phyloP scores from a whole-genome alignment of 2,113 vertebrate species.

The Cyphomyrus discorhynchus region DNA sequence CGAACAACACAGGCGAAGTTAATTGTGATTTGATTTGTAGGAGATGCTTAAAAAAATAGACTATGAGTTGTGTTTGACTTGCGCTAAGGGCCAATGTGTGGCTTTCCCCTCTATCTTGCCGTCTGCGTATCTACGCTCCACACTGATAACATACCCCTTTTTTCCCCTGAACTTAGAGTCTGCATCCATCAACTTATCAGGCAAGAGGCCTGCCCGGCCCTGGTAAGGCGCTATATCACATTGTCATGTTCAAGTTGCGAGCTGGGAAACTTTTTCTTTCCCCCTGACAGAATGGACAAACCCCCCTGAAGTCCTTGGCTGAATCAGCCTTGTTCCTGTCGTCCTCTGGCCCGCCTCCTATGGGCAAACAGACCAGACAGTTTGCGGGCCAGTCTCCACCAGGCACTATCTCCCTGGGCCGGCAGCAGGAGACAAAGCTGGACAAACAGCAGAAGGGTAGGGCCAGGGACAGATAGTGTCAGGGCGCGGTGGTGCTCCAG shows the following conservation, averaged over 20 bases:
- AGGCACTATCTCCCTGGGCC: constrained; percentile 45
- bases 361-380: constrained; percentile 54
- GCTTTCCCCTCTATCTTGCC: neutral
- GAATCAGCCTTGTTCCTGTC: constrained; percentile 44
- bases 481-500: constrained; percentile 49
- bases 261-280: neutral
- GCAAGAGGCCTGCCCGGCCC: neutral
- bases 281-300: neutral
- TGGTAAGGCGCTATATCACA: neutral
- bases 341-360: constrained; percentile 37
- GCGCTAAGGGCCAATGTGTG: neutral
- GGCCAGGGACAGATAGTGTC: constrained; percentile 52
- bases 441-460: constrained; percentile 53
- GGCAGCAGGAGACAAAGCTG: constrained; percentile 52
- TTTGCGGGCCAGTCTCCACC: constrained; percentile 46
- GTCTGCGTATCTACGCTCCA: neutral
- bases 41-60: constrained; percentile 44
- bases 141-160: constrained; percentile 3
- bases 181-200: neutral
- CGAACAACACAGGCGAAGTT: constrained; percentile 24
- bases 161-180: neutral
- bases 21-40: constrained; percentile 50
- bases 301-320: constrained; percentile 28
- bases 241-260: neutral
- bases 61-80: constrained; percentile 14